Evolutionary conservation across 2,797 vertebrate species (phyloP).

Genomic region (Acanthurus leucopareius): DNA sequence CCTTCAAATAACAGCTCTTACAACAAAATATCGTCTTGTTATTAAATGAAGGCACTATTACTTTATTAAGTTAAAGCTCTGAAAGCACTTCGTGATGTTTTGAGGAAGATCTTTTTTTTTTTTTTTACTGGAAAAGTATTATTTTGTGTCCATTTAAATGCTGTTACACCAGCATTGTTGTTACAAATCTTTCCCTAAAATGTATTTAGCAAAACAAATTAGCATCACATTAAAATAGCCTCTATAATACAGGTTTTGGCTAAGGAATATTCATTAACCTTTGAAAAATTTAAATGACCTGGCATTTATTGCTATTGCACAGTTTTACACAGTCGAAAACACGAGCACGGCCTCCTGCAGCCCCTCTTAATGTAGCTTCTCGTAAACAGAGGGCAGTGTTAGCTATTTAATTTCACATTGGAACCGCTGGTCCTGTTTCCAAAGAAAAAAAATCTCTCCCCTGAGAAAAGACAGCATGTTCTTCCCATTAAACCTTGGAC

Average conservation of each 20-base stretch:
- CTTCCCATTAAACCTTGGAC: background rate
- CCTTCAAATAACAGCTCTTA: background rate
- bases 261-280: background rate
- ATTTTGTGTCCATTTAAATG: no score
- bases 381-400: background rate
- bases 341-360: background rate
- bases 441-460: background rate
- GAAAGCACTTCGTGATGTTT: background rate
- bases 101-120: background rate
- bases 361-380: background rate
- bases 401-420: background rate
- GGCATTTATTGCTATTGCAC: background rate
- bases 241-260: background rate
- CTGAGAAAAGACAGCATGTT: background rate
- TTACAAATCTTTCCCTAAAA: no score
- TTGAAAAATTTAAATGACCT: background rate
- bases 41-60: background rate
- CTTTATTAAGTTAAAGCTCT: background rate
- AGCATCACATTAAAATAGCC: background rate
- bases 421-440: background rate
- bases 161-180: no score
- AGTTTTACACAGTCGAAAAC: constrained; percentile 1
- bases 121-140: no score
- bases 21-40: background rate
- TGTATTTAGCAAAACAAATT: no score